Conservation (phyloP, 2,797 vertebrate species). For the Ambastaia sidthimunki region DNA sequence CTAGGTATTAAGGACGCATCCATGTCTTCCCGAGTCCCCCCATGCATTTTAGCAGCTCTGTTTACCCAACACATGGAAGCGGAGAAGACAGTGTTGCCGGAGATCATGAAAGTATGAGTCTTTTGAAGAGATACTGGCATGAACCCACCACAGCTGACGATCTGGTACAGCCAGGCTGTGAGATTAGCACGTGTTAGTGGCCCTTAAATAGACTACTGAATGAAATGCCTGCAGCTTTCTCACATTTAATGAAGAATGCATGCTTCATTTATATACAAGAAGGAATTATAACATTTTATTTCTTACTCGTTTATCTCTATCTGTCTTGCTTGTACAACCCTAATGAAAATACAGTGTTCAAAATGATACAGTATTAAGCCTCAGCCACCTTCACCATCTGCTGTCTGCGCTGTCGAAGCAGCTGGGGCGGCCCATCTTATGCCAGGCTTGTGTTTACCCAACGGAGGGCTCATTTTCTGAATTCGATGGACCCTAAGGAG, state of each 20-base stretch:
- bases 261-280: not conserved
- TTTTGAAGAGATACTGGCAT: not conserved
- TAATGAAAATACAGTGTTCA: constrained; percentile 60
- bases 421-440: constrained; percentile 65
- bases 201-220: constrained; percentile 32
- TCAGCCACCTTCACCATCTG: constrained; percentile 70
- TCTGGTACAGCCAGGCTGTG: not conserved
- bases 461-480: constrained; percentile 44
- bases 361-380: constrained; percentile 67
- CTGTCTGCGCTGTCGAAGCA: constrained; percentile 62
- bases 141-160: constrained; percentile 12
- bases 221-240: constrained; percentile 28
- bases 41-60: not conserved
- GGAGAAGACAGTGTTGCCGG: not conserved
- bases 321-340: not conserved
- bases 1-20: not conserved
- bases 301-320: not conserved
- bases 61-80: constrained; percentile 5
- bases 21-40: not conserved
- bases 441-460: constrained; percentile 69
- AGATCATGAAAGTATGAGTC: constrained; percentile 1
- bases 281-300: not conserved
- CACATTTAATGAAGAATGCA: constrained; percentile 3
- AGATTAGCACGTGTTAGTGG: constrained; percentile 17
- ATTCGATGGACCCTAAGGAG: constrained; percentile 28